Conservation (phyloP, 92 coral and sea anemone species). For the Parazoanthus atlanticus region DNA sequence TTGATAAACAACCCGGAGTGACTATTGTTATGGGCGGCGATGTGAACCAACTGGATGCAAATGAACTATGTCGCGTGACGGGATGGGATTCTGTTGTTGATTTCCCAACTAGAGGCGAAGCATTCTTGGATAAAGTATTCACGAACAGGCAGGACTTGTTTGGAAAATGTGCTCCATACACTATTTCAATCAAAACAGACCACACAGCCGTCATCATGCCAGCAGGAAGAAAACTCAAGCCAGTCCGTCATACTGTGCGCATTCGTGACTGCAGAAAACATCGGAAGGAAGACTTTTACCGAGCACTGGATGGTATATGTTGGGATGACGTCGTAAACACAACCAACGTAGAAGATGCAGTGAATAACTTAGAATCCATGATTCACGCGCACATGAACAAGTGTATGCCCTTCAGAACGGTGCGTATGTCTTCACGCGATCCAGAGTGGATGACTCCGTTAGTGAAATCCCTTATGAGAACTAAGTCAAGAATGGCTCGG, state of each 20-base stretch:
- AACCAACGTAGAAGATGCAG: constrained; percentile 50
- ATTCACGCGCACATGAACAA: constrained; percentile 47
- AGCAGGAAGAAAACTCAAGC: constrained; percentile 63
- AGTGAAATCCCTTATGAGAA: constrained; percentile 17
- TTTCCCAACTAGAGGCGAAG: constrained; percentile 65
- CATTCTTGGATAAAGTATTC: constrained; percentile 51
- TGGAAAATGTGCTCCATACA: constrained; percentile 52
- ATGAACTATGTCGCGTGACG: constrained; percentile 37
- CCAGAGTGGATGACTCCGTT: constrained; percentile 55
- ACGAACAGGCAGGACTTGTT: constrained; percentile 57
- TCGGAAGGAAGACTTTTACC: constrained; percentile 43
- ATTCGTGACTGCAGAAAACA: constrained; percentile 52
- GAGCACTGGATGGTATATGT: constrained; percentile 36
- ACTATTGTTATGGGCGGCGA: constrained; percentile 57
- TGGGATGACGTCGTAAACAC: constrained; percentile 40
- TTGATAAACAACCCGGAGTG: constrained; percentile 52
- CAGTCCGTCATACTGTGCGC: constrained; percentile 46
- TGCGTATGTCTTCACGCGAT: constrained; percentile 61
- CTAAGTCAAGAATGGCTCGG: neutral
- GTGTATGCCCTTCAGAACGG: constrained; percentile 56
- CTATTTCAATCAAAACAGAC: constrained; percentile 62
- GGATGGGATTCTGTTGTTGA: constrained; percentile 57
- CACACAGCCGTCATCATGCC: constrained; percentile 61
- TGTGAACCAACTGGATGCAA: constrained; percentile 44
- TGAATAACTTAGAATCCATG: constrained; percentile 40